A percentile compares a stretch with the other conserved stretches of the same genome.
Evolutionary conservation across 2,888 invertebrate genomes (phyloP).

Genomic region (Nomada hirtipes): DNA sequence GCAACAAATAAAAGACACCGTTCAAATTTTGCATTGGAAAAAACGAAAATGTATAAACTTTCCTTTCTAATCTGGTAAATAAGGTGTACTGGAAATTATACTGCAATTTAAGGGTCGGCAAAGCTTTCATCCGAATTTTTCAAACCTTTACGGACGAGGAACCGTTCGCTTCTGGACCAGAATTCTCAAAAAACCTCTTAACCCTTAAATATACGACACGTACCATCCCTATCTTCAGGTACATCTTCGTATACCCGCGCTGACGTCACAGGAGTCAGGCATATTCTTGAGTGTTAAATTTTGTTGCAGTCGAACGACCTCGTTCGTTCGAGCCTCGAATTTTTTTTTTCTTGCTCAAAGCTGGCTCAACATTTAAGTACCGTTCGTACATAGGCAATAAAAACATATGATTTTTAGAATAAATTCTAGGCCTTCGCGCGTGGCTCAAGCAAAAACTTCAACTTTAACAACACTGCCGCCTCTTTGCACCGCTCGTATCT

Average conservation of each 20-base stretch:
- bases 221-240: slow-evolving; percentile 23
- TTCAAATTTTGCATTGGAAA: too few species aligned
- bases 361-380: slow-evolving; percentile 17
- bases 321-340: neutral
- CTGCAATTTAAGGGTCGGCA: neutral
- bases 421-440: slow-evolving; percentile 49
- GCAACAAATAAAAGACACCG: too few species aligned
- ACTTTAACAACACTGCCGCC: slow-evolving; percentile 27
- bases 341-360: neutral
- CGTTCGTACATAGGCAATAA: slow-evolving; percentile 40
- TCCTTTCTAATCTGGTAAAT: too few species aligned
- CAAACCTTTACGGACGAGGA: slow-evolving; percentile 19
- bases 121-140: neutral
- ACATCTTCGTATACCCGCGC: slow-evolving; percentile 9
- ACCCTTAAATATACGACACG: slow-evolving; percentile 4
- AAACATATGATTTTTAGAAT: slow-evolving; percentile 56
- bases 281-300: slow-evolving; percentile 16
- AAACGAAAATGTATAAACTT: too few species aligned
- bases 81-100: too few species aligned
- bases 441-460: slow-evolving; percentile 42
- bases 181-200: slow-evolving; percentile 6
- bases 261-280: neutral
- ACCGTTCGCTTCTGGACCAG: neutral
- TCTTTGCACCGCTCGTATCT: slow-evolving; percentile 15
- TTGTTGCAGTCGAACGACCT: slow-evolving; percentile 30